Percentiles rank a stretch among this genome's conserved stretches.
Conservation (phyloP, 1,140 invertebrate genomes). For the Calephelis virginiensis region DNA sequence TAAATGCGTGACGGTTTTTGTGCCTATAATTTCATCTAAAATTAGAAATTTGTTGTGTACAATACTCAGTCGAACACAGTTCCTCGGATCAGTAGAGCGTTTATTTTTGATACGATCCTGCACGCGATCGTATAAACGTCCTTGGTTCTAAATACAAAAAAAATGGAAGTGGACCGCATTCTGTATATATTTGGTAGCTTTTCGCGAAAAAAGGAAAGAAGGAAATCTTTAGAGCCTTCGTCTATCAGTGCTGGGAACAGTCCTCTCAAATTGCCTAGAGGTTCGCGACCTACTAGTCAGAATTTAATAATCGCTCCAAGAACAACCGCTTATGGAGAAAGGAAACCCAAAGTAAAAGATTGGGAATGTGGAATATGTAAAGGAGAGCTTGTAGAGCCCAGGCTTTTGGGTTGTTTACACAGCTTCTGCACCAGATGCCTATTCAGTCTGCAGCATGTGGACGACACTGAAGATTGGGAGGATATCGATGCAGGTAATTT, state of each 20-base stretch:
- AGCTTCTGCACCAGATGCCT: conserved; percentile 80
- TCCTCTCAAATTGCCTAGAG: conserved; percentile 46
- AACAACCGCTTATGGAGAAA: conserved; percentile 51
- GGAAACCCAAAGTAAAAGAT: conserved; percentile 43
- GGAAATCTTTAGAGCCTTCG: conserved; percentile 66
- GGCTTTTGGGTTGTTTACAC: conserved; percentile 79
- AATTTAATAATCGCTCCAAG: conserved; percentile 47
- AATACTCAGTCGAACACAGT: conserved; percentile 39
- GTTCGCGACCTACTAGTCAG: conserved; percentile 46
- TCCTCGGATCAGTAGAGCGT: conserved; percentile 39
- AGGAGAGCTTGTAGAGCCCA: conserved; percentile 74
- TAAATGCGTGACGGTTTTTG: not conserved
- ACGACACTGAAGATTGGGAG: conserved; percentile 59
- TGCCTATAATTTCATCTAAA: not conserved
- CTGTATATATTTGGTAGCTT: conserved; percentile 82
- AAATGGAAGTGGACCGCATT: conserved; percentile 80
- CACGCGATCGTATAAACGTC: not conserved
- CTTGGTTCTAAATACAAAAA: conserved; percentile 21
- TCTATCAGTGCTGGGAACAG: conserved; percentile 69
- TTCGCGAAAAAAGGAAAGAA: conserved; percentile 75
- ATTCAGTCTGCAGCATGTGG: conserved; percentile 60
- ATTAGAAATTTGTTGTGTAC: not conserved
- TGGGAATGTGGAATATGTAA: conserved; percentile 77
- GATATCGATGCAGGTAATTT: conserved; percentile 50
- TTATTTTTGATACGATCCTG: conserved; percentile 42